phyloP scores from a whole-genome alignment of 2,797 vertebrate species.

The Acropternis orthonyx region DNA sequence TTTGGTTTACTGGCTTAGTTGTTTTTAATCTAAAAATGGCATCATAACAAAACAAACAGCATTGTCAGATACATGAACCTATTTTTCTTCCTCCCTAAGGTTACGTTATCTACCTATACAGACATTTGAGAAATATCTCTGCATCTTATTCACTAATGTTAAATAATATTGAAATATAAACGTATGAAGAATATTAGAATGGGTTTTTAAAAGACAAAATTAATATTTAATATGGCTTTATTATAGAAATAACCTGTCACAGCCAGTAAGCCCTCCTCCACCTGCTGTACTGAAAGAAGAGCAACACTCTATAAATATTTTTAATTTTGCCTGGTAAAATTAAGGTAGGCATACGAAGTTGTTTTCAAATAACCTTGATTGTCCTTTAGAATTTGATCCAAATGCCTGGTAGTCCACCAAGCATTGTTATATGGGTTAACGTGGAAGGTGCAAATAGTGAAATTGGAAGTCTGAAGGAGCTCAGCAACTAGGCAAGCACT shows the following conservation, averaged over 20 bases:
- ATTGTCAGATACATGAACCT: neutral
- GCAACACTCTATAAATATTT: neutral
- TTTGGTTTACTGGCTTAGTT: neutral
- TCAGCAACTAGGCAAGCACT: neutral
- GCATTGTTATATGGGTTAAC: neutral
- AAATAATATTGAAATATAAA: neutral
- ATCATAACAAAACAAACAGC: neutral
- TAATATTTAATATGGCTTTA: neutral
- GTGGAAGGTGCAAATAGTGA: neutral
- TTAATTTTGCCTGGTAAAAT: neutral
- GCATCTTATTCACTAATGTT: neutral
- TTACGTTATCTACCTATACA: neutral
- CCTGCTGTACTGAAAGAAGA: neutral
- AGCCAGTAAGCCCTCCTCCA: neutral
- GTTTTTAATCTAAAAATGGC: neutral
- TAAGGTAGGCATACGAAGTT: neutral
- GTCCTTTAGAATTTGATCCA: neutral
- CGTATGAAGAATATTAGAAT: neutral
- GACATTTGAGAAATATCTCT: neutral
- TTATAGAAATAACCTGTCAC: neutral
- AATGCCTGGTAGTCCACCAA: neutral
- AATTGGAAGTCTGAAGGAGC: neutral
- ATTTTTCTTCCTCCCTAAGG: neutral
- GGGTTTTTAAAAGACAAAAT: neutral
- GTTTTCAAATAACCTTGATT: neutral